Evolutionary conservation across 2,888 invertebrate species (phyloP).

Genomic region (Teleogryllus oceanicus): DNA sequence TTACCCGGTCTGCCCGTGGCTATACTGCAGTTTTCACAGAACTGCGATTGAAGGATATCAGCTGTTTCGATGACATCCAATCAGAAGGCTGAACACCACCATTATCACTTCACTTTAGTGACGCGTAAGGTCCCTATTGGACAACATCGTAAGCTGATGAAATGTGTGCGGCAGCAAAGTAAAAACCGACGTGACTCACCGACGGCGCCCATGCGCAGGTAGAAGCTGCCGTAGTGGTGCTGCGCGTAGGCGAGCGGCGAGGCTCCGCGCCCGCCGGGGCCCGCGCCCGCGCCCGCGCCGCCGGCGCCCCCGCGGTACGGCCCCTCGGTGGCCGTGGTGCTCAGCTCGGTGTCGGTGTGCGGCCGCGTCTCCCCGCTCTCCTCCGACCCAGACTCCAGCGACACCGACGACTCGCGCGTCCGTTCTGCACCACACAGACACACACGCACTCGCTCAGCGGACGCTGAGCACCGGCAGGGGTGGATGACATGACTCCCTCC

Average conservation of each 20-base stretch:
- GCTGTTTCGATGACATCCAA: no score
- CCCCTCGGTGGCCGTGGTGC: slow-evolving; percentile 42
- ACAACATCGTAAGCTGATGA: no score
- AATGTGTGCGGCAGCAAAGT: slow-evolving; percentile 20
- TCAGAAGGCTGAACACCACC: no score
- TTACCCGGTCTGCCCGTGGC: no score
- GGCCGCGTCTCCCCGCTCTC: slow-evolving; percentile 31
- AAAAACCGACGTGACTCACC: slow-evolving; percentile 51
- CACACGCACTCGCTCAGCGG: no score
- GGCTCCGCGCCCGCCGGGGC: no score
- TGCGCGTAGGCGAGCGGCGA: slow-evolving; percentile 29
- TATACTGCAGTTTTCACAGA: no score
- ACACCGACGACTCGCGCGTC: slow-evolving; percentile 30
- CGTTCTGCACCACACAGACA: slow-evolving; percentile 26
- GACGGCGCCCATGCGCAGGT: slow-evolving; percentile 88
- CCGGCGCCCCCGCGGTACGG: slow-evolving; percentile 45
- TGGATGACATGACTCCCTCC: no score
- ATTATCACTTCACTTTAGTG: no score
- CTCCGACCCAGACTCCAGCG: slow-evolving; percentile 33
- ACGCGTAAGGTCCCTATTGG: no score
- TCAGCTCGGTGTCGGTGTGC: slow-evolving; percentile 46
- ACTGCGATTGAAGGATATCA: no score
- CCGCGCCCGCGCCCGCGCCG: slow-evolving; percentile 40
- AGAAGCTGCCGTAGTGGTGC: slow-evolving; percentile 83
- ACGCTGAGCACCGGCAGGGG: no score